These are phyloP conservation scores for Uromys caudimaculatus DNA, from an alignment of 2,797 vertebrate genomes.

Conservation along the genomic window DNA sequence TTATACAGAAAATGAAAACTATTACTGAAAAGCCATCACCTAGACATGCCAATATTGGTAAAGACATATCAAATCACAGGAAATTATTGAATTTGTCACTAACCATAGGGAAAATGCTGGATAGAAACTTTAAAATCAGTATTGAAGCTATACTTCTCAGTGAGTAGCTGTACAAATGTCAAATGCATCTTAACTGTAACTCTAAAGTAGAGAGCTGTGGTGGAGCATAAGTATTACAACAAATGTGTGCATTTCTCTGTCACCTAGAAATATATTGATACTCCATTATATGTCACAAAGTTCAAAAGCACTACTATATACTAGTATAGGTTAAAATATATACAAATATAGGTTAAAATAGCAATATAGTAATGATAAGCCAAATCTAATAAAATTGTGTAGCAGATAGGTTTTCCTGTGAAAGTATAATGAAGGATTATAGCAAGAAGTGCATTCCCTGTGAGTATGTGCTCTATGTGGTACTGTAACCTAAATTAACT, in stretches of 20 bases:
- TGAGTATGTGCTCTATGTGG: neutral
- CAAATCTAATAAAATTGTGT: neutral
- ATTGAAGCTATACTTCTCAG: neutral
- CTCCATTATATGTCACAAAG: neutral
- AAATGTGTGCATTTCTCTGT: neutral
- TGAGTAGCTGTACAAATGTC: neutral
- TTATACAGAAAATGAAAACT: neutral
- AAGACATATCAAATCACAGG: neutral
- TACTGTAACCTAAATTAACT: neutral
- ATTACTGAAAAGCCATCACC: neutral
- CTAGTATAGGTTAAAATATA: neutral
- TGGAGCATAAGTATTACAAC: neutral
- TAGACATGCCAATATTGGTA: neutral
- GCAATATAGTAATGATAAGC: neutral
- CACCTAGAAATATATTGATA: neutral
- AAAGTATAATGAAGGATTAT: neutral
- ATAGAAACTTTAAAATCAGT: neutral
- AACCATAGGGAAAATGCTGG: neutral
- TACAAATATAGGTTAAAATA: neutral
- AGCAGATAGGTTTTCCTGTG: neutral
- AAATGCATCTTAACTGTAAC: neutral
- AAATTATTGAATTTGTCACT: neutral
- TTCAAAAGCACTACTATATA: neutral
- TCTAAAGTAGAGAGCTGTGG: neutral
- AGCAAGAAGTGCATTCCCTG: neutral